phyloP scores from a whole-genome alignment of 2,888 invertebrate species.

The Ophion slaviceki region DNA sequence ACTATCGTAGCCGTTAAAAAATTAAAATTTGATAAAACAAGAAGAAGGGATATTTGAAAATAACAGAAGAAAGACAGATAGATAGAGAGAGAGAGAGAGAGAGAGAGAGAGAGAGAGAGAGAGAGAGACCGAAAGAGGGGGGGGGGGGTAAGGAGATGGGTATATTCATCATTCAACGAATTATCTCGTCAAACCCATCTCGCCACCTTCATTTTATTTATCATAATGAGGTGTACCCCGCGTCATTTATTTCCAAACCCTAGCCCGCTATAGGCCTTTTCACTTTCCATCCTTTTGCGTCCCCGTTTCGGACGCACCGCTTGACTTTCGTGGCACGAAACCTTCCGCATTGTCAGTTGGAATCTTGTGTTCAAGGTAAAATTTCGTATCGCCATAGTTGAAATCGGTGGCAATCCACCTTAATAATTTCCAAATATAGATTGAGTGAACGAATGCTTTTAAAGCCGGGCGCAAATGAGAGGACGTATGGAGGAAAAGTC shows the following conservation, averaged over 20 bases:
- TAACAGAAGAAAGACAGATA: too few relatives aligned
- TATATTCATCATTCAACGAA: neutral
- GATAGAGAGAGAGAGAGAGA: too few relatives aligned
- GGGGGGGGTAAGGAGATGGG: neutral
- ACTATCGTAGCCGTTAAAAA: too few relatives aligned
- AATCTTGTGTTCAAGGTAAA: neutral
- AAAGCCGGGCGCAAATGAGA: conserved; percentile 16
- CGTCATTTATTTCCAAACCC: neutral
- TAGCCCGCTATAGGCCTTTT: neutral
- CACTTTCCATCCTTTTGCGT: neutral
- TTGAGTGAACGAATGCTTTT: conserved; percentile 22
- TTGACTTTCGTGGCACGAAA: neutral
- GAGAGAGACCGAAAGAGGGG: neutral
- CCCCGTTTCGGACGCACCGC: neutral
- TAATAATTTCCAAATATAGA: conserved; percentile 42
- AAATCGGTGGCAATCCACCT: conserved; percentile 15
- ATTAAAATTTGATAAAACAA: too few relatives aligned
- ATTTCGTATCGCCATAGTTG: neutral
- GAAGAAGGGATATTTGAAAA: too few relatives aligned
- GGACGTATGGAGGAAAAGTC: conserved; percentile 33
- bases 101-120: neutral
- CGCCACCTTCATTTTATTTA: neutral
- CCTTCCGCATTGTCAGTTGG: neutral
- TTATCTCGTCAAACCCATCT: neutral
- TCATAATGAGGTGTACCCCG: neutral